Evolutionary conservation across 2,113 vertebrate species (phyloP).

Genomic region (Erinaceus europaeus): DNA sequence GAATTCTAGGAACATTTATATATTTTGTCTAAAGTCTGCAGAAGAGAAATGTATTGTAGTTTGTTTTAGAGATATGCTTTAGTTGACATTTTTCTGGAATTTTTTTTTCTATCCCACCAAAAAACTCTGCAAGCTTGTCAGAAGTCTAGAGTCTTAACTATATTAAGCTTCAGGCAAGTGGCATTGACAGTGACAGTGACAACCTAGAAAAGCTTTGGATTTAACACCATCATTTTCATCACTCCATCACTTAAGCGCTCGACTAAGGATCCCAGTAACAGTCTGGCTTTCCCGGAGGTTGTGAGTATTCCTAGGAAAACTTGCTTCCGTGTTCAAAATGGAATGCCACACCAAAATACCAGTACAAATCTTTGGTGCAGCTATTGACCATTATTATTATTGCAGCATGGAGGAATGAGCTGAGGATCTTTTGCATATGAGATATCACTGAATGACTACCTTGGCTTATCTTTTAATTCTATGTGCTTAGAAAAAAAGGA

Average conservation of each 20-base stretch:
- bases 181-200: neutral
- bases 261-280: neutral
- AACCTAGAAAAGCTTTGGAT: neutral
- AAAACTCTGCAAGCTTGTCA: neutral
- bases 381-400: too few species aligned
- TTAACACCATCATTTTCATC: neutral
- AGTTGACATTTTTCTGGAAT: neutral
- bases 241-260: neutral
- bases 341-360: neutral
- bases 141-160: neutral
- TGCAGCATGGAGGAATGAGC: too few species aligned
- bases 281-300: neutral
- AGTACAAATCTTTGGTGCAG: neutral
- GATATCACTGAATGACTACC: too few species aligned
- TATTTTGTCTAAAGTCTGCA: slow-evolving; percentile 32
- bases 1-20: neutral
- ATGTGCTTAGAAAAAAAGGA: too few species aligned
- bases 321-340: neutral
- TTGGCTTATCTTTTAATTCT: too few species aligned
- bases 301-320: neutral
- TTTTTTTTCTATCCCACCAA: slow-evolving; percentile 37
- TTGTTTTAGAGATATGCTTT: neutral
- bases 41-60: neutral
- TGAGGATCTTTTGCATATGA: too few species aligned
- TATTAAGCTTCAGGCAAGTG: neutral